Evolutionary conservation across 2,797 vertebrate genomes (phyloP), one percentile per base, ranked within the genome.

Genomic region (Dromococcyx pavoninus): DNA sequence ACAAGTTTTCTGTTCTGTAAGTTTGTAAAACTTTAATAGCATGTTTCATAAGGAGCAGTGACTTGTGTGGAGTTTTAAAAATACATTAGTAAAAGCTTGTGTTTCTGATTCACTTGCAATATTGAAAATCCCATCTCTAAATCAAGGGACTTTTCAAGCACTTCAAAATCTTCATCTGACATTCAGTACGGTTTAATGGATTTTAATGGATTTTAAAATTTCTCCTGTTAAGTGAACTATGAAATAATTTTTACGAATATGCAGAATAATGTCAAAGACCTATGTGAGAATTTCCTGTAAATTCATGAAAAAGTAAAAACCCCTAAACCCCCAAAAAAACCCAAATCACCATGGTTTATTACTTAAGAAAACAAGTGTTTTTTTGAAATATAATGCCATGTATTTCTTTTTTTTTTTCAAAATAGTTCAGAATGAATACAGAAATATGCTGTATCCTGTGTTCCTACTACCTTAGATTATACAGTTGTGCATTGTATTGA

Each of bases 181-280:
- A 92, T 57, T 82, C 39, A 57, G 41, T 85, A 43, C 15, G 28
- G 13, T 85, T 89, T 89, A 87, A 81, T 85, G 73, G 72, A 92
- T 85, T 87, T 82, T 87, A 91, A 79, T 73, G 43, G 53, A 89
- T 95, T 92, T 85, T 7, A 60, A 87, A 82, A 64, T 79, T 76
- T 89, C 32, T 74, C 15, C 41, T 66, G 13, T 62, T 76, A 80
- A 64, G 32, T 67, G 72, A 89, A 73, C 60, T 83, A 67, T 57
- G 44, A 87, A 92, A 93, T 74, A 87, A 6, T 82, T 89, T 91
- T 93, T 51, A 79, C 9, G 83, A 87, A 74, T 86, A 67, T 50
- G 10, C 41, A 86, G 41, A 83, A 77, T 69, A 84, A 87, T 64
- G 28, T 82, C 44, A 85, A 79, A 65, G 67, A 77, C 41, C 28